Base-by-base conservation (phyloP, 35 echinoderm and acorn worm species). In the Lytechinus pictus region DNA sequence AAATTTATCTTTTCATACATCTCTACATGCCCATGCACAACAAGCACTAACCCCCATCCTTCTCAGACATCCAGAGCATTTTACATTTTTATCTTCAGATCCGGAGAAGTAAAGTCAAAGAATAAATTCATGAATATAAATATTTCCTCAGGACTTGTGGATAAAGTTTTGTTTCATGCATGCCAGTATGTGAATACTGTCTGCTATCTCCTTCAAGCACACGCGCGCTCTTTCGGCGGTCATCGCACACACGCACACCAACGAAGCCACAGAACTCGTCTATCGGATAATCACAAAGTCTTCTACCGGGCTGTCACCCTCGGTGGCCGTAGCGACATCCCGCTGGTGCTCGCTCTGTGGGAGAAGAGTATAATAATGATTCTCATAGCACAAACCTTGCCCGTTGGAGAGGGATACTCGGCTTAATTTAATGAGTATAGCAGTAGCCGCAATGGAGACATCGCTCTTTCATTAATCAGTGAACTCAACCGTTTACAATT, bases 401-500 rank as follows among this genome's bases (percentile, higher is more conserved):
- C 6, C 66, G 16, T 79, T n/a, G 66, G 66, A 71, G 61, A 21
- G 14, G 19, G 61, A 71, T 71, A 71, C 61, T 71, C 14, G 14
- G 21, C 12, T 79, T 79, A 79, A 79, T 79, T 79, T 79, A 79
- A 79, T 79, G 66, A 79, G 66, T 79, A 79, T 79, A n/a, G 66
- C 66, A 79, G 66, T 79, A 79, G 66, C 66, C 66, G 66, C 66
- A 5, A n/a, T 27, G 66, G 66, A 79, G 66, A 79, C 66, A 79
- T 79, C 66, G 66, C 66, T 79, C 66, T 79, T 79, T 79, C 66
- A 79, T 79, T 79, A 79, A 79, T 79, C 66, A 79, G 21, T 16
- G 66, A 79, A 79, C 66, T 79, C 66, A 79, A 79, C 66, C 66
- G 66, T 79, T 79, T 79, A 79, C 66, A 79, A 79, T 79, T 79